Evolutionary conservation across 2,113 vertebrate genomes (phyloP), one percentile per base, ranked within the genome.

Genomic region (Montifringilla adamsi): DNA sequence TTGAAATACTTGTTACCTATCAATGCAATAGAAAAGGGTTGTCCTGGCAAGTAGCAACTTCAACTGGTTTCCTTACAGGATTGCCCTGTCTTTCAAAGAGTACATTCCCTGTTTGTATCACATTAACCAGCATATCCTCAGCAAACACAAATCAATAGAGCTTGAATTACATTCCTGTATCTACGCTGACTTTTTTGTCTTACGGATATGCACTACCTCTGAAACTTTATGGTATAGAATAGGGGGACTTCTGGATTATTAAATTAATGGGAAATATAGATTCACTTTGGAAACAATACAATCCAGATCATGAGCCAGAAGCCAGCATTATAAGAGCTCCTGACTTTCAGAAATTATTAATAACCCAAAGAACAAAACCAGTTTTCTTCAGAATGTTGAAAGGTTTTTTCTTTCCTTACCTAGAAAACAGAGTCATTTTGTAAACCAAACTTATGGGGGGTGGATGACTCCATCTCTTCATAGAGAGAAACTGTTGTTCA

Each of bases 211-310:
- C 10, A 41, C 37, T 74, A 52, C 30, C 46, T 72, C 80, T 84
- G 62, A 87, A 94, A 87, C 31, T 77, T 89, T 79, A 52, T 7
- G 11, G 62, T n/a, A 64, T 62, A 66, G 58, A 85, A 66, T 59
- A 79, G 37, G 77, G 46, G 13, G 35, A n/a, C 22, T 95, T 93
- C 43, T 67, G 63, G 84, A 87, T 95, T 93, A 87, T 89, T 85
- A 73, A 91, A 85, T 85, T 69, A 85, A 28, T 66, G n/a, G 15
- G 4, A 76, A 73, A 69, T 77, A 90, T 3, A 77, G 67, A 85
- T 69, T 79, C 28, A 37, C 4, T 87, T 89, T 47, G 22, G 43
- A 91, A 87, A 47, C 7, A 69, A 58, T 39, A 59, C 8, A 58
- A 46, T 39, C 5, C 30, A 69, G 46, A 84, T 82, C 5, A 24